phyloP scores from a whole-genome alignment of 2,113 vertebrate species.

The Lepus americanus region DNA sequence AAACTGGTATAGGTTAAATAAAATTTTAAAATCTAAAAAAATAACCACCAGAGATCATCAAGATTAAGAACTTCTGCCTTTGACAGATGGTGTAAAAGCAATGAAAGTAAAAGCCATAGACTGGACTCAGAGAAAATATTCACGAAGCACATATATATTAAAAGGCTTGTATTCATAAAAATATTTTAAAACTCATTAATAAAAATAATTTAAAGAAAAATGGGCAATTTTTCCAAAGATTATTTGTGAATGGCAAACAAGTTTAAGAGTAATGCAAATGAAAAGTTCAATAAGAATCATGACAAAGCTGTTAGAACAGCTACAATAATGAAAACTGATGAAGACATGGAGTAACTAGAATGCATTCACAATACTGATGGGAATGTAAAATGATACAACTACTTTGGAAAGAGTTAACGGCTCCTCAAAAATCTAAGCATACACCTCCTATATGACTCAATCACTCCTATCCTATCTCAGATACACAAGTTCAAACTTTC shows the following conservation, averaged over 20 bases:
- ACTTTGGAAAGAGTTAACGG: background rate
- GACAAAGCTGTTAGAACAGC: background rate
- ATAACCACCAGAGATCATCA: background rate
- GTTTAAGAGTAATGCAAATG: conserved; percentile 25
- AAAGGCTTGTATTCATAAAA: background rate
- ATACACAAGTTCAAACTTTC: background rate
- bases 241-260: background rate
- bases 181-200: background rate
- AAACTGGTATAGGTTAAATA: no score
- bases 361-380: background rate
- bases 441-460: background rate
- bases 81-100: background rate
- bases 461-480: background rate
- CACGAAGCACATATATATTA: background rate
- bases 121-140: background rate
- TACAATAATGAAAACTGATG: background rate
- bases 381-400: background rate
- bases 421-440: conserved; percentile 17
- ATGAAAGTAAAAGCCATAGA: background rate
- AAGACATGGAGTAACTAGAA: background rate
- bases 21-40: background rate
- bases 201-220: background rate
- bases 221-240: background rate
- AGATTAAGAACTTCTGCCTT: background rate
- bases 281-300: background rate